Percentiles rank a stretch among this genome's conserved stretches.
phyloP scores from a whole-genome alignment of 2,797 vertebrate species.

The Meriones psammophilus region DNA sequence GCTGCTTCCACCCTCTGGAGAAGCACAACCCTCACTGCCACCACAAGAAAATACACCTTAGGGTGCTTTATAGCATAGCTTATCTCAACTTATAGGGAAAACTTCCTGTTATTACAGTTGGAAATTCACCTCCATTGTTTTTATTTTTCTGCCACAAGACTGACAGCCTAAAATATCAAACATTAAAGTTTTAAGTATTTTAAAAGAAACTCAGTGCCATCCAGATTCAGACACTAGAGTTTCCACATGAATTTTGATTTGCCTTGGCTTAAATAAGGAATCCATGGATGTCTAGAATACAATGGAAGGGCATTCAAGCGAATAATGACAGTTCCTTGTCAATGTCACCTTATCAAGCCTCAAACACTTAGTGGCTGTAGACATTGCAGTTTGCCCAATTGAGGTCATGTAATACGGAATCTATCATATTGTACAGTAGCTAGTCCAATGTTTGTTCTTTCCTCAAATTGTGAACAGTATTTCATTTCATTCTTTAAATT shows the following conservation, averaged over 20 bases:
- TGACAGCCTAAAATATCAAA: neutral
- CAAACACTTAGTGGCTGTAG: neutral
- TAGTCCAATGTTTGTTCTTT: neutral
- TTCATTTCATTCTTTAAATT: neutral
- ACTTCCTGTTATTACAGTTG: neutral
- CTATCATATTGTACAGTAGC: neutral
- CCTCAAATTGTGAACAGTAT: neutral
- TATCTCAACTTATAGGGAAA: neutral
- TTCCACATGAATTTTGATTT: neutral
- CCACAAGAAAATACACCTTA: neutral
- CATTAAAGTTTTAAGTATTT: neutral
- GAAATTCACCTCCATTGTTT: neutral
- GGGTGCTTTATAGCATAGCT: neutral
- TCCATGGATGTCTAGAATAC: neutral
- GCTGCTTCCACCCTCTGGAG: neutral
- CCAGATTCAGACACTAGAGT: neutral
- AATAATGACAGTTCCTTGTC: neutral
- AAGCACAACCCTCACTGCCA: fast-evolving
- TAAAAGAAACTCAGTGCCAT: neutral
- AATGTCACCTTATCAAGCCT: neutral
- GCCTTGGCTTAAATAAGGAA: neutral
- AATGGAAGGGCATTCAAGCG: neutral
- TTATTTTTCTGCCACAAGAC: neutral
- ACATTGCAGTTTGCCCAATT: neutral
- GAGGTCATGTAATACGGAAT: neutral